phyloP scores from a whole-genome alignment of 2,113 vertebrate species.

The Amblyornis subalaris region DNA sequence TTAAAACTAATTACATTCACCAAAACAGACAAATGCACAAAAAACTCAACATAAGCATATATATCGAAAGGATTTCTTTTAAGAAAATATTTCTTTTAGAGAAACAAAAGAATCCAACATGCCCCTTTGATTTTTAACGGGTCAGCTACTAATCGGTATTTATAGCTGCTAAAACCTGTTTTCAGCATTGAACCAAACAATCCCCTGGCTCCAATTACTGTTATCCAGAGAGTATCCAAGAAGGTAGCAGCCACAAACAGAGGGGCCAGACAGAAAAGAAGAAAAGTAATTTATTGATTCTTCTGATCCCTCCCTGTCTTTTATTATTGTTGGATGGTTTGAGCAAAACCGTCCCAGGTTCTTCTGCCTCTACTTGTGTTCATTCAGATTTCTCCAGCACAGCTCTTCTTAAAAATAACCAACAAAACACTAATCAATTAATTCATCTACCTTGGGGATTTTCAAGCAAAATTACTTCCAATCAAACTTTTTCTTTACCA shows the following conservation, averaged over 20 bases:
- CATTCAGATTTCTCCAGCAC: not conserved
- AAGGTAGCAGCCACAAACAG: not conserved
- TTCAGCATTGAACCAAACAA: slow-evolving; percentile 37
- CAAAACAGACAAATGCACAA: not conserved
- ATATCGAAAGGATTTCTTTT: not conserved
- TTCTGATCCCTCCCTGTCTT: not conserved
- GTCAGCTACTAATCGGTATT: slow-evolving; percentile 39
- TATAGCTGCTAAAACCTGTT: slow-evolving; percentile 55
- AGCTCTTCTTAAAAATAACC: not conserved
- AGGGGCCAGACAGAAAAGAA: not conserved
- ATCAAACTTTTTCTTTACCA: not conserved
- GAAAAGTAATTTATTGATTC: slow-evolving; percentile 17
- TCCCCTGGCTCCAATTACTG: slow-evolving; percentile 42
- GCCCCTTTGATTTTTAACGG: slow-evolving; percentile 28
- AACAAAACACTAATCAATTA: not conserved
- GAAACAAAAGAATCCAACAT: slow-evolving; percentile 5
- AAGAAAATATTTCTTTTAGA: not conserved
- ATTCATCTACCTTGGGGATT: not conserved
- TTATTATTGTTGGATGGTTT: not conserved
- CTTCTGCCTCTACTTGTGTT: not conserved
- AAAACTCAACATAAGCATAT: not conserved
- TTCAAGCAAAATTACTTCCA: not conserved
- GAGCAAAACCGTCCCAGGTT: not conserved
- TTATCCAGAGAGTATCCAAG: not conserved
- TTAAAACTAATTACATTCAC: not conserved